These are phyloP conservation scores for Hirtodrosophila duncani DNA, from an alignment of 2,888 invertebrate genomes.

Conservation along the genomic window DNA sequence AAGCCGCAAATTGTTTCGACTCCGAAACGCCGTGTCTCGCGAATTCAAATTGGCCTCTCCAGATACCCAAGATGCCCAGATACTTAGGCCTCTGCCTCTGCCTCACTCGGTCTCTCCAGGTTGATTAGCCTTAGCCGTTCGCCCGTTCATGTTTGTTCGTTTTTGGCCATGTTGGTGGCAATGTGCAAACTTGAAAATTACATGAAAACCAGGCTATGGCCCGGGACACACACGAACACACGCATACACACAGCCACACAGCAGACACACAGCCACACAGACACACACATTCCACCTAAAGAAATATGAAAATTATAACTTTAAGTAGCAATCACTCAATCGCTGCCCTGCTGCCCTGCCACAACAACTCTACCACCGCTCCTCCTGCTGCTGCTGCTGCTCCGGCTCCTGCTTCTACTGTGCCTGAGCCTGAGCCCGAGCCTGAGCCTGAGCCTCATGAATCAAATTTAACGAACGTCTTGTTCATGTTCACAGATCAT, in stretches of 20 bases:
- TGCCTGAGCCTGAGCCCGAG: conserved; percentile 9
- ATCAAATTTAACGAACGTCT: conserved; percentile 78
- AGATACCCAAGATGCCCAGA: conserved; percentile 10
- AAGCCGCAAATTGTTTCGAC: conserved; percentile 69
- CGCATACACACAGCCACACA: conserved; percentile 8
- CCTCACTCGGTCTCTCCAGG: conserved; percentile 3
- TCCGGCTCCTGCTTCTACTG: conserved; percentile 8
- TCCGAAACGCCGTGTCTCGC: conserved; percentile 23
- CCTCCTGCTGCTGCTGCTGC: conserved; percentile 38
- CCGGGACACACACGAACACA: conserved; percentile 33
- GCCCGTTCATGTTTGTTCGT: no score
- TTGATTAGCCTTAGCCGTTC: conserved; percentile 55
- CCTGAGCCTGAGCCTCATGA: conserved; percentile 70
- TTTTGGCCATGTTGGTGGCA: conserved; percentile 68
- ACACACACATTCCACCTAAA: conserved; percentile 37
- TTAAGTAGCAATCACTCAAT: conserved; percentile 78
- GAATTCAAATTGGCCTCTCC: conserved; percentile 70
- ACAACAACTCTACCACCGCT: conserved; percentile 38
- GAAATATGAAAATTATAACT: conserved; percentile 79
- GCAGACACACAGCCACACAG: conserved; percentile 2
- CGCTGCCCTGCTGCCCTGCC: conserved; percentile 57
- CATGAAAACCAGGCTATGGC: conserved; percentile 34
- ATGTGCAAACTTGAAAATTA: conserved; percentile 75
- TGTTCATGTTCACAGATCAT: conserved; percentile 75
- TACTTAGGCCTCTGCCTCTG: not conserved